Conservation (phyloP, 2,797 vertebrate genomes). For the Enteromius treurensis region DNA sequence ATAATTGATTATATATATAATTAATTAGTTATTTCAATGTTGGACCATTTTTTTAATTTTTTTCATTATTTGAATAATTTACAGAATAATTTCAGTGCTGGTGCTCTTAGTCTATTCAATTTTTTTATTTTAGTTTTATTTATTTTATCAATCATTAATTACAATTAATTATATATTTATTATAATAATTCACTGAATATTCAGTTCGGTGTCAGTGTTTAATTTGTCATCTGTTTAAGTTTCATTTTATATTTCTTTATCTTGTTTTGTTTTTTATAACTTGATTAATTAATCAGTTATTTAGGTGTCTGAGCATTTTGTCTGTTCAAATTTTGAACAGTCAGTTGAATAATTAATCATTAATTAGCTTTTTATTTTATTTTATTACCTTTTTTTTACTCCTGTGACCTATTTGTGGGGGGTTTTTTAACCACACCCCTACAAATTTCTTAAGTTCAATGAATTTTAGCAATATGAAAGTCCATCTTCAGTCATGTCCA, state of each 20-base stretch:
- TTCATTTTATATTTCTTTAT: too few species aligned
- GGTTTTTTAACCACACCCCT: not conserved
- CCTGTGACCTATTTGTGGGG: not conserved
- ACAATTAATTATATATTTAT: too few species aligned
- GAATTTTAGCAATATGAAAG: not conserved
- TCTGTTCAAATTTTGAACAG: not conserved
- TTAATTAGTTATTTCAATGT: not conserved
- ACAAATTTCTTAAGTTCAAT: not conserved
- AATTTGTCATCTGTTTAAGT: too few species aligned
- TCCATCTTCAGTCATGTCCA: slow-evolving; percentile 11
- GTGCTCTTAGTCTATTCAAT: not conserved
- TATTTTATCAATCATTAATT: not conserved
- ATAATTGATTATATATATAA: not conserved
- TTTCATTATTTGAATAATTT: not conserved
- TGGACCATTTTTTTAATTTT: too few species aligned
- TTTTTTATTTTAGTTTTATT: not conserved
- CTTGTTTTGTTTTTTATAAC: not conserved
- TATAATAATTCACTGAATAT: too few species aligned
- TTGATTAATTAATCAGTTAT: not conserved
- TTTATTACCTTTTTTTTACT: not conserved
- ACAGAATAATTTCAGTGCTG: not conserved
- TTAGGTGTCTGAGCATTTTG: not conserved
- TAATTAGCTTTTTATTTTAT: not conserved
- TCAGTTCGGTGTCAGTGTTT: too few species aligned
- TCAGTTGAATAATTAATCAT: not conserved